Base-by-base conservation (phyloP, 1,140 invertebrate genomes). In the Cherax quadricarinatus region DNA sequence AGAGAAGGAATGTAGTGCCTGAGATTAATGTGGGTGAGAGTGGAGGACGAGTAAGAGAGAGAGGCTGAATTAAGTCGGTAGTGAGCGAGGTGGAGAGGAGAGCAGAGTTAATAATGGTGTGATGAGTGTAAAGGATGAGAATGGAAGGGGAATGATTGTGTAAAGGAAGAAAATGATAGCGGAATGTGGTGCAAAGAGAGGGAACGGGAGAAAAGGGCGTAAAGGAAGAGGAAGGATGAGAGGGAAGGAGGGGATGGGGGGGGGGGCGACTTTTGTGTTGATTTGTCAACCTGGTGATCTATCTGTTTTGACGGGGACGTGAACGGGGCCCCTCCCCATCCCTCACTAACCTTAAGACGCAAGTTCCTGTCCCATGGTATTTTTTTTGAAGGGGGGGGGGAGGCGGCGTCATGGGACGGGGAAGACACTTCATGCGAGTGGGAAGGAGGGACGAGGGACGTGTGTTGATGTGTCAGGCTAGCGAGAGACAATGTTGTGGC, bases 401-500 rank as follows among this genome's bases (percentile, higher is more conserved):
- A 2, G 30, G 14, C 21, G 60, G 60, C 70, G 21, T 48, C 83
- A 0, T 41, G 60, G 62, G 30, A 30, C 24, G n/a, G 49, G 49
- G 62, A 30, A 16, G 18, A 70, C 60, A 24, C 78, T 53, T 14
- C 41, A 21, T 66, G 70, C 5, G 6, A 49, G 84, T 41, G 60
- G 57, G 51, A 53, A 16, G 85, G 12, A 51, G 57, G 86, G 75
- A 57, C 51, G 75, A 79, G 73, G 12, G 86, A 80, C 75, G 86
- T 88, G 86, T 81, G 86, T 81, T 88, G 86, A 88, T 79, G 21
- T 88, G 86, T 80, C 86, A 62, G 48, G 49, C 81, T 30, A 78
- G 86, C 81, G 86, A 88, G 86, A 78, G 48, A 88, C 41, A 53
- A 18, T 88, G 86, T 88, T 88, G 75, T 88, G 86, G 75, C 86